Conservation (phyloP, 2,797 vertebrate genomes). For the Falco concolor region DNA sequence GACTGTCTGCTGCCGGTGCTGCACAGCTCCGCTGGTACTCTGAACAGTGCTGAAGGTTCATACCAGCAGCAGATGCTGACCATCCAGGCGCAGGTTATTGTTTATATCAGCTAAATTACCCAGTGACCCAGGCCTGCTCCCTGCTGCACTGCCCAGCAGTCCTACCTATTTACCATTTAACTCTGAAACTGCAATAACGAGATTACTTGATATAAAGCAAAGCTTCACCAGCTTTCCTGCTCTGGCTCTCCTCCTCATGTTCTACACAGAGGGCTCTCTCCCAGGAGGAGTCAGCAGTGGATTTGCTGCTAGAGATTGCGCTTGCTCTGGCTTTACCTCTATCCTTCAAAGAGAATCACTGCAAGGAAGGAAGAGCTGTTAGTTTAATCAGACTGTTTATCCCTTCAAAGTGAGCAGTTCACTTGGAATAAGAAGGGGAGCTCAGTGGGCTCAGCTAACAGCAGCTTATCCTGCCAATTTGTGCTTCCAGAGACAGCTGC, state of each 20-base stretch:
- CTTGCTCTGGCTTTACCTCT: not conserved
- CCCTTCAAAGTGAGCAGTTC: not conserved
- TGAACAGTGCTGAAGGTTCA: not conserved
- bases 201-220: not conserved
- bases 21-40: too few species aligned
- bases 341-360: not conserved
- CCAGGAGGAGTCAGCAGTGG: constrained; percentile 1
- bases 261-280: not conserved
- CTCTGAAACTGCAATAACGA: not conserved
- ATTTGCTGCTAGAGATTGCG: not conserved
- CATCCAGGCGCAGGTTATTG: not conserved
- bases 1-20: too few species aligned
- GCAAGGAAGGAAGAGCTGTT: not conserved
- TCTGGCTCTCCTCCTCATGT: not conserved
- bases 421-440: not conserved
- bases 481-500: not conserved
- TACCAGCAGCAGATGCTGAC: not conserved
- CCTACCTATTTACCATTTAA: not conserved
- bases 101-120: not conserved
- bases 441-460: not conserved
- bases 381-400: not conserved
- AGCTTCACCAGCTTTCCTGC: not conserved
- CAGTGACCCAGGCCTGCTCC: not conserved
- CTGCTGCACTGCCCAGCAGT: not conserved
- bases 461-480: not conserved